A percentile compares a stretch with the other conserved stretches of the same genome.
These are phyloP conservation scores for Macrophya alboannulata DNA, from an alignment of 2,888 invertebrate genomes.

Conservation along the genomic window DNA sequence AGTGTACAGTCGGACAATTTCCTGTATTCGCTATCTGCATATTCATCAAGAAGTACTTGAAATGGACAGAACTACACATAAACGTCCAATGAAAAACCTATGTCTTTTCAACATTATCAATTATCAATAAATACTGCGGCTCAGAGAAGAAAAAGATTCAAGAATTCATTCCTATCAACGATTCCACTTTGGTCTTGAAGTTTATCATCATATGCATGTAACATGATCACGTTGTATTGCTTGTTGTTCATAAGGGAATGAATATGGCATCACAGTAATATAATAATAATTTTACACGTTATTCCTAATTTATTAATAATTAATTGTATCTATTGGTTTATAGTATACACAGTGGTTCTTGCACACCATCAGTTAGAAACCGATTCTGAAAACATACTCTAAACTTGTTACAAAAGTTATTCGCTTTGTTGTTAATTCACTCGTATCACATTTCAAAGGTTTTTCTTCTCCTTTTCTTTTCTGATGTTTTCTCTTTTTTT, in stretches of 20 bases:
- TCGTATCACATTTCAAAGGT: conserved; percentile 48
- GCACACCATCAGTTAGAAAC: conserved; percentile 30
- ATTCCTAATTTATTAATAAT: conserved; percentile 25
- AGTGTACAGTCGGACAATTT: background rate
- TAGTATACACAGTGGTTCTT: conserved; percentile 53
- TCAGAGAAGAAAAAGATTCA: background rate
- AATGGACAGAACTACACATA: background rate
- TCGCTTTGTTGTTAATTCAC: conserved; percentile 19
- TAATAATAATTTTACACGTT: conserved; percentile 29
- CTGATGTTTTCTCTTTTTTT: too few relatives aligned
- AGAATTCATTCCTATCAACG: background rate
- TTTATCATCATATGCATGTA: conserved; percentile 24
- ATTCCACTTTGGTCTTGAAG: conserved; percentile 26
- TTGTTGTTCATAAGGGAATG: conserved; percentile 52
- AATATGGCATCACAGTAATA: conserved; percentile 55
- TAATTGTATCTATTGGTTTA: conserved; percentile 38
- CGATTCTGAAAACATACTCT: conserved; percentile 24
- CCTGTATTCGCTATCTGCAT: background rate
- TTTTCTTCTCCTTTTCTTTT: background rate
- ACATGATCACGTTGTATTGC: conserved; percentile 50
- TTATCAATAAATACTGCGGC: background rate
- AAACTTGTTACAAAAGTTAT: conserved; percentile 46
- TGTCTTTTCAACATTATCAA: background rate
- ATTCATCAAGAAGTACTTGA: background rate
- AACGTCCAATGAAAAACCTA: background rate